A percentile compares a stretch with the other conserved stretches of the same genome.
phyloP scores from a whole-genome alignment of 2,113 vertebrate species.

The Psilopsiagon aymara region DNA sequence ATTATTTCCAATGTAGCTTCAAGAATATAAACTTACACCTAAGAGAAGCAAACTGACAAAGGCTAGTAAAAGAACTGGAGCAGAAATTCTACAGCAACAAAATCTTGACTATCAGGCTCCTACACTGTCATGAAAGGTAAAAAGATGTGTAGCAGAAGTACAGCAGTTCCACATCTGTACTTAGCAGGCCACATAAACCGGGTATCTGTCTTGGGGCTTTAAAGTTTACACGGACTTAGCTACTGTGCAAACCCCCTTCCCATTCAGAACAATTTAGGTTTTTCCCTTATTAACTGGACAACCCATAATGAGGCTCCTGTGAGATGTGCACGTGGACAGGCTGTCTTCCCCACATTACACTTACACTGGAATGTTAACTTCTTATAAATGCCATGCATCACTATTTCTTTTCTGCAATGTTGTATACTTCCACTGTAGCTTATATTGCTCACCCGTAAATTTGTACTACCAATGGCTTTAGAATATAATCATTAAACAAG shows the following conservation, averaged over 20 bases:
- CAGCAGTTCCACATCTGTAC: background rate
- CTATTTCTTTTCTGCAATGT: background rate
- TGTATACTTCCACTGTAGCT: background rate
- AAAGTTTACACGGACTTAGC: background rate
- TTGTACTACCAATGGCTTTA: background rate
- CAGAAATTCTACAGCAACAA: background rate
- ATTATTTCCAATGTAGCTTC: background rate
- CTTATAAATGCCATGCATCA: background rate
- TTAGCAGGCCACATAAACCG: background rate
- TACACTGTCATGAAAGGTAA: background rate
- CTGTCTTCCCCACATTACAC: background rate
- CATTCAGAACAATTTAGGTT: background rate
- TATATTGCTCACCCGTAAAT: background rate
- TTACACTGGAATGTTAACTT: background rate
- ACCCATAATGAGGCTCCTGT: background rate
- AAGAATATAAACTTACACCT: background rate
- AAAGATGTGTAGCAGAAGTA: background rate
- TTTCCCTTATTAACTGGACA: accelerated
- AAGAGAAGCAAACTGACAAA: background rate
- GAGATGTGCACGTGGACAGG: accelerated
- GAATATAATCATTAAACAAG: background rate
- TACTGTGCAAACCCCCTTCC: background rate
- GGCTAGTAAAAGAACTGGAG: background rate
- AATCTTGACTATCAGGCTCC: background rate
- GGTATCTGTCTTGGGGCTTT: background rate